Conservation (phyloP, 2,888 invertebrate species). For the Ferrisia virgata region DNA sequence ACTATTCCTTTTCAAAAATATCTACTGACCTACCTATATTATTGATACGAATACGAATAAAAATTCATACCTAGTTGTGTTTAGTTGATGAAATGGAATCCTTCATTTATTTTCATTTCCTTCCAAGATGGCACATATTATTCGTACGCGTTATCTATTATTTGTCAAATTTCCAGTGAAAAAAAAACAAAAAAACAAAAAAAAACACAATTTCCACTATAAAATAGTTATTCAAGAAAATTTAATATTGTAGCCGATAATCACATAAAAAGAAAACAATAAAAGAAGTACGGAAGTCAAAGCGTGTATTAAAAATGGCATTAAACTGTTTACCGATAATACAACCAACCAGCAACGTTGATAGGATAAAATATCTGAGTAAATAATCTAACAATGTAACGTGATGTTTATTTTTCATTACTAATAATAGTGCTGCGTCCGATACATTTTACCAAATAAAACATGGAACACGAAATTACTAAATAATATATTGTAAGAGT, state of each 20-base stretch:
- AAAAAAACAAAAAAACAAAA: too few relatives aligned
- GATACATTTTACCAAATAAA: background rate
- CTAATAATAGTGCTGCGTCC: conserved; percentile 3
- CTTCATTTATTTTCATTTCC: too few relatives aligned
- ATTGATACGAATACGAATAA: too few relatives aligned
- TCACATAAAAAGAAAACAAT: background rate
- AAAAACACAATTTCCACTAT: too few relatives aligned
- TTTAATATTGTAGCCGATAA: background rate
- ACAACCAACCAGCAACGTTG: background rate
- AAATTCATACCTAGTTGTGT: too few relatives aligned
- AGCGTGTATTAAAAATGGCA: background rate
- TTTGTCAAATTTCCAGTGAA: too few relatives aligned
- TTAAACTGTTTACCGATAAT: background rate
- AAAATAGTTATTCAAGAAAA: background rate
- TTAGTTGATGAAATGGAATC: too few relatives aligned
- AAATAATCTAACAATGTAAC: conserved; percentile 18
- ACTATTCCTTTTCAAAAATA: too few relatives aligned
- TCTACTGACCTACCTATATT: too few relatives aligned
- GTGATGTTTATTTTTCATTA: background rate
- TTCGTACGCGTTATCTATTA: too few relatives aligned
- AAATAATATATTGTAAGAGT: background rate
- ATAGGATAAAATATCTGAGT: background rate
- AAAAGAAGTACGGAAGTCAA: background rate
- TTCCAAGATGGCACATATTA: too few relatives aligned
- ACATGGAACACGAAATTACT: background rate